Conservation (phyloP, 2,888 invertebrate species). For the Philopedon plagiatum region DNA sequence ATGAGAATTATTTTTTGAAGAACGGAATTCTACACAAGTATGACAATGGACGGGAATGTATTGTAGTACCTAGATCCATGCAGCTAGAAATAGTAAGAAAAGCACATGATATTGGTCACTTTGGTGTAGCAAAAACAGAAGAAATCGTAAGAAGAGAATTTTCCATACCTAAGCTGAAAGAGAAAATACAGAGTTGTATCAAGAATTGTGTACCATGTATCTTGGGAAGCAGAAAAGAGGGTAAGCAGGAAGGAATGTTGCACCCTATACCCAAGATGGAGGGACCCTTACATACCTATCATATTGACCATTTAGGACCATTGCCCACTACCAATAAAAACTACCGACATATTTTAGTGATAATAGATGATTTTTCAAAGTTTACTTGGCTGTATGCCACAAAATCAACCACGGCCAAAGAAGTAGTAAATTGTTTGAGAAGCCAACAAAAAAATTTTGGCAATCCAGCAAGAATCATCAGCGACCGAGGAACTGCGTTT, state of each 20-base stretch:
- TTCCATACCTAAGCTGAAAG: constrained; percentile 52
- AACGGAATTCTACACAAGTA: too few species aligned
- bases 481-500: constrained; percentile 63
- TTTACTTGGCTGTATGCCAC: constrained; percentile 57
- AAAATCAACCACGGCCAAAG: constrained; percentile 56
- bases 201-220: constrained; percentile 57
- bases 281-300: constrained; percentile 55
- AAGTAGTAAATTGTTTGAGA: constrained; percentile 54
- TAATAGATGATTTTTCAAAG: constrained; percentile 30
- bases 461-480: constrained; percentile 61
- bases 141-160: constrained; percentile 49
- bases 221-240: constrained; percentile 55
- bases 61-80: constrained; percentile 61
- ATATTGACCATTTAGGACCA: constrained; percentile 58
- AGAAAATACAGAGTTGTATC: constrained; percentile 51
- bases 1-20: background rate
- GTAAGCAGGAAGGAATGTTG: constrained; percentile 56
- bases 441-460: constrained; percentile 61
- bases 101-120: constrained; percentile 63
- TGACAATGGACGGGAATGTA: constrained; percentile 39
- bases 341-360: constrained; percentile 60
- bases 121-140: constrained; percentile 56
- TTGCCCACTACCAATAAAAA: constrained; percentile 53
- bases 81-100: constrained; percentile 61
- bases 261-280: constrained; percentile 53